phyloP scores from a whole-genome alignment of 2,888 invertebrate genomes.

The Tinea semifulvella region DNA sequence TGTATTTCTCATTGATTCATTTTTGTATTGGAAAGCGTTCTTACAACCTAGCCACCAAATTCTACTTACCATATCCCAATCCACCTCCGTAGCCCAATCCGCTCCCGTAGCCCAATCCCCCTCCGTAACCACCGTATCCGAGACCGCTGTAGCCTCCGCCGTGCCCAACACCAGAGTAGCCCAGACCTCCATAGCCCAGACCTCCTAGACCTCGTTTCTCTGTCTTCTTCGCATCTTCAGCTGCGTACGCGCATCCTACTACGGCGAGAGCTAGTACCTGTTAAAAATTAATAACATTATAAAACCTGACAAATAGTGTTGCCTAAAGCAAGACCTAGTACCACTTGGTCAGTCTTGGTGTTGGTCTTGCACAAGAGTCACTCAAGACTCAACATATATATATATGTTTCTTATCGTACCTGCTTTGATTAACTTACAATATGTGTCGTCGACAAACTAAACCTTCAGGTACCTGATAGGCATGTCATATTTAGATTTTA shows the following conservation, averaged over 20 bases:
- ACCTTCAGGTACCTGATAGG: too few relatives aligned
- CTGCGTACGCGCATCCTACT: slow-evolving; percentile 42
- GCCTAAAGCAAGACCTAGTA: too few relatives aligned
- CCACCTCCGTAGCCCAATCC: slow-evolving; percentile 15
- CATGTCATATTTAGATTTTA: too few relatives aligned
- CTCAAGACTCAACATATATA: too few relatives aligned
- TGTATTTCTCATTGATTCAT: too few relatives aligned
- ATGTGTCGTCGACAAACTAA: too few relatives aligned
- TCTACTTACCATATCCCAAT: slow-evolving; percentile 20
- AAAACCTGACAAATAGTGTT: too few relatives aligned
- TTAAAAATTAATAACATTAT: slow-evolving; percentile 10
- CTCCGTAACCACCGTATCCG: slow-evolving; percentile 12
- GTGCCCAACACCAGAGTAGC: slow-evolving; percentile 16
- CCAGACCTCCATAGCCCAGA: slow-evolving; percentile 36
- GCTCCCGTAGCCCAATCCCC: slow-evolving; percentile 16
- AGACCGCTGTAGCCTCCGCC: slow-evolving; percentile 42
- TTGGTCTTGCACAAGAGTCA: too few relatives aligned
- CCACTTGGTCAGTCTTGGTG: too few relatives aligned
- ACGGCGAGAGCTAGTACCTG: slow-evolving; percentile 46
- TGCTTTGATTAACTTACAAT: too few relatives aligned
- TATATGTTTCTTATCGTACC: too few relatives aligned
- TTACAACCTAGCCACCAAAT: slow-evolving; percentile 22
- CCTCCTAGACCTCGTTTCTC: slow-evolving; percentile 56
- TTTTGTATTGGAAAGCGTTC: too few relatives aligned
- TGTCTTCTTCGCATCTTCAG: slow-evolving; percentile 53